phyloP scores from a whole-genome alignment of 2,797 vertebrate species.

The Spondyliosoma cantharus region DNA sequence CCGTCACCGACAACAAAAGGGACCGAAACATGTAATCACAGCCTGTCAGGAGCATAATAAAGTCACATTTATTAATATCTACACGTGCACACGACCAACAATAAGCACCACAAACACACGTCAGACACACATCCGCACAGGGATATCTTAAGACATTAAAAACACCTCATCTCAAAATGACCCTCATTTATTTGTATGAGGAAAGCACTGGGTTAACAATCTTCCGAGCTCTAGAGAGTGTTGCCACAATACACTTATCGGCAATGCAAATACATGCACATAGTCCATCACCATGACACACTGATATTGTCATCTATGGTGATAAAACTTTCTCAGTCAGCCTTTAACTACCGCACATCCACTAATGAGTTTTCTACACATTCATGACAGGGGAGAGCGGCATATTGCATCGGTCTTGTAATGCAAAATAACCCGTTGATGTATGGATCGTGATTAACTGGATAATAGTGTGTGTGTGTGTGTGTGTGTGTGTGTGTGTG shows the following conservation, averaged over 20 bases:
- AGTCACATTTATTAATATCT: conserved; percentile 67
- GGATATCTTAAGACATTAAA: conserved; percentile 25
- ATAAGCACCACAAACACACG: conserved; percentile 26
- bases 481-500: too few species aligned
- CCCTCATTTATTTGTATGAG: background rate
- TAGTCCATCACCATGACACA: background rate
- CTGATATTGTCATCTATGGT: background rate
- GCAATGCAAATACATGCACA: background rate
- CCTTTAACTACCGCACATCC: background rate
- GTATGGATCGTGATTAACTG: conserved; percentile 28
- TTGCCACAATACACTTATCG: too few species aligned
- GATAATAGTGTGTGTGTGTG: conserved; percentile 10
- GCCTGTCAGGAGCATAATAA: conserved; percentile 67
- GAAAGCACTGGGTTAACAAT: background rate
- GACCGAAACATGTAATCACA: conserved; percentile 66
- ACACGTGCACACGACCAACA: conserved; percentile 31
- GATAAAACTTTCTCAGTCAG: background rate
- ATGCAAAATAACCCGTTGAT: conserved; percentile 34
- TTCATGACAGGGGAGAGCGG: background rate
- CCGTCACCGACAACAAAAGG: conserved; percentile 59
- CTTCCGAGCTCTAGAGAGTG: background rate
- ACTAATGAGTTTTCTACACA: background rate
- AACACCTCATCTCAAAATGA: conserved; percentile 30
- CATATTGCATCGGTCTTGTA: background rate
- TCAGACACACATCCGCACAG: conserved; percentile 21